These are phyloP conservation scores for Leucopsar rothschildi DNA, from an alignment of 2,113 vertebrate genomes.

Conservation along the genomic window DNA sequence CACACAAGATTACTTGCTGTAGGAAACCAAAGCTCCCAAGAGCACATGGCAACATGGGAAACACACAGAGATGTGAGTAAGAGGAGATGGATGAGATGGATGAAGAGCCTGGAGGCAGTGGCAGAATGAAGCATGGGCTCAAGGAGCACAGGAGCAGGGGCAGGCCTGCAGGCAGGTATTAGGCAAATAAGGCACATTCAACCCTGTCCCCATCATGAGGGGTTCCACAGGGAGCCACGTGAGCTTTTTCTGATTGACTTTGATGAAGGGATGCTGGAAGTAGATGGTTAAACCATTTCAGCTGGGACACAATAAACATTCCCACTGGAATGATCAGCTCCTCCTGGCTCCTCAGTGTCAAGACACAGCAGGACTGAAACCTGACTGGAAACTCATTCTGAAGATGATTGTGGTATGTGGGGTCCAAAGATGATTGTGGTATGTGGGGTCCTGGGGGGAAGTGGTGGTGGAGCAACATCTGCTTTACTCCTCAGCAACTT, in stretches of 20 bases:
- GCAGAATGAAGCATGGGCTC: background rate
- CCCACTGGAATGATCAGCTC: background rate
- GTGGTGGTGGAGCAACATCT: background rate
- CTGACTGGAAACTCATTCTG: fast-evolving
- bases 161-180: background rate
- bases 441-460: background rate
- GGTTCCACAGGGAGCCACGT: background rate
- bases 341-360: background rate
- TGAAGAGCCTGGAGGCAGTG: background rate
- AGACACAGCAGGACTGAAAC: fast-evolving
- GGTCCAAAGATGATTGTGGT: background rate
- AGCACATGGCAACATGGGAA: background rate
- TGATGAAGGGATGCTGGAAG: background rate
- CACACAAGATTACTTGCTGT: background rate
- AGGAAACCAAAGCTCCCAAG: background rate
- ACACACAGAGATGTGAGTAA: background rate
- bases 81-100: background rate
- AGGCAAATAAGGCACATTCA: background rate
- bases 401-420: background rate
- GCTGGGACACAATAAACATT: background rate
- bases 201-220: background rate
- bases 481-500: background rate
- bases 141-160: background rate
- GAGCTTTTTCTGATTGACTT: background rate
- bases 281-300: background rate